Evolutionary conservation across 2,113 vertebrate genomes (phyloP).

Genomic region (Caranx melampygus): DNA sequence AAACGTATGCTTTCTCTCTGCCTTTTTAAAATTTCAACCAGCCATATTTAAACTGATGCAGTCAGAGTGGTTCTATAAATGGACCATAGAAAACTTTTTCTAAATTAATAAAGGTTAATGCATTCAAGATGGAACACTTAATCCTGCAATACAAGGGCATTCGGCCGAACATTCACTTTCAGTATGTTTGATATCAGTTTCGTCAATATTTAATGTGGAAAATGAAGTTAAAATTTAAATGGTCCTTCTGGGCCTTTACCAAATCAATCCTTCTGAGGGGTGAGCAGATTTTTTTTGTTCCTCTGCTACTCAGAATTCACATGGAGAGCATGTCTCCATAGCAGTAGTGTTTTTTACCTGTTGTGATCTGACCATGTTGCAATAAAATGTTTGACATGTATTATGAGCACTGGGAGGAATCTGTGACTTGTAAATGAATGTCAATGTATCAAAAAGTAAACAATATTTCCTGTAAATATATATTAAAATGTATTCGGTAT

Average conservation of each 20-base stretch:
- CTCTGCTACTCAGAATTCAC: background rate
- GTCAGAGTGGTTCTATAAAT: constrained; percentile 67
- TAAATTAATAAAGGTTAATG: constrained; percentile 76
- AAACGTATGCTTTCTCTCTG: constrained; percentile 34
- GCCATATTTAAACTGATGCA: constrained; percentile 49
- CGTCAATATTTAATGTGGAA: constrained; percentile 58
- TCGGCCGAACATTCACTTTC: constrained; percentile 56
- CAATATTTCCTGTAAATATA: too few relatives aligned
- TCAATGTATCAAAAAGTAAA: too few relatives aligned
- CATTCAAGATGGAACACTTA: constrained; percentile 63
- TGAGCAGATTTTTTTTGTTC: background rate
- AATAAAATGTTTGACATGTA: background rate
- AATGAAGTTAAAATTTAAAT: constrained; percentile 34
- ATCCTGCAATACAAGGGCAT: constrained; percentile 56
- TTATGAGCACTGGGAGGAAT: background rate
- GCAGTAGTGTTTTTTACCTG: background rate
- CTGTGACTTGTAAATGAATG: too few relatives aligned
- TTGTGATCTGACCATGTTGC: background rate
- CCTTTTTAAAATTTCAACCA: constrained; percentile 46
- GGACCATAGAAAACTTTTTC: constrained; percentile 57
- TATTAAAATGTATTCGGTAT: background rate
- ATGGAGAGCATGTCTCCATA: background rate
- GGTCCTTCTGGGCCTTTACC: constrained; percentile 7
- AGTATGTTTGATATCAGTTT: constrained; percentile 49
- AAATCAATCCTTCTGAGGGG: constrained; percentile 4